A percentile compares a stretch with the other conserved stretches of the same genome.
phyloP scores from a whole-genome alignment of 1,140 invertebrate genomes.

The Pectinophora gossypiella region DNA sequence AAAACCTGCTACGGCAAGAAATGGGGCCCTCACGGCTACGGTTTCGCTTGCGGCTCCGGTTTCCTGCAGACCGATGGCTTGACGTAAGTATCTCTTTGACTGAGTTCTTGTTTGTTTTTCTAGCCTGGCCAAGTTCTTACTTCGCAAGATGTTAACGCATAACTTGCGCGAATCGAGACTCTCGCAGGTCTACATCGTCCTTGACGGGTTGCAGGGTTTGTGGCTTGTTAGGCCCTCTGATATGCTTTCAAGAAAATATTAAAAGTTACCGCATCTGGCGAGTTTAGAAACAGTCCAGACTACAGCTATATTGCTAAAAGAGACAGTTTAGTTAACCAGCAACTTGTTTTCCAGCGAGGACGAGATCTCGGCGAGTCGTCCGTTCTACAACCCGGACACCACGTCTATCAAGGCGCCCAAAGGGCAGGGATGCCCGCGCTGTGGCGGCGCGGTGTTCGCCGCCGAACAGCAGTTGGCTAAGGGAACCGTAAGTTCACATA shows the following conservation, averaged over 20 bases:
- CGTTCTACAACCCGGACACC: constrained; percentile 89
- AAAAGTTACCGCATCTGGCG: no score
- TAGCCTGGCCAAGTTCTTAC: no score
- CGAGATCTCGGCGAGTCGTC: constrained; percentile 84
- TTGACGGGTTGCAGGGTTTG: no score
- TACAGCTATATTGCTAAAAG: no score
- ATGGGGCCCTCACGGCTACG: constrained; percentile 96
- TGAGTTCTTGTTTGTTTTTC: no score
- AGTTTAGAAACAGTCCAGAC: no score
- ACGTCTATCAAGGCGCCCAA: constrained; percentile 91
- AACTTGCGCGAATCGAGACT: no score
- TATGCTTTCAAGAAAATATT: no score
- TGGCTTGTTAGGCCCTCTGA: no score
- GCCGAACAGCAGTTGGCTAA: constrained; percentile 96
- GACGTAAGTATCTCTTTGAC: constrained; percentile 78
- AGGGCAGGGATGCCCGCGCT: constrained; percentile 93
- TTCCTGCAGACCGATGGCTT: constrained; percentile 93
- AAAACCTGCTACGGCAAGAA: constrained; percentile 94
- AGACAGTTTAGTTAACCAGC: no score
- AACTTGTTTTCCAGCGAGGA: constrained; percentile 90
- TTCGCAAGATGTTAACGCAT: no score
- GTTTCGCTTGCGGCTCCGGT: constrained; percentile 95
- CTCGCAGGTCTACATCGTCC: no score
- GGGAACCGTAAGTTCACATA: constrained; percentile 81
- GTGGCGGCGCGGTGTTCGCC: constrained; percentile 94